These are phyloP conservation scores for Solenopsis fugax DNA, from an alignment of 1,140 invertebrate species.

Conservation along the genomic window DNA sequence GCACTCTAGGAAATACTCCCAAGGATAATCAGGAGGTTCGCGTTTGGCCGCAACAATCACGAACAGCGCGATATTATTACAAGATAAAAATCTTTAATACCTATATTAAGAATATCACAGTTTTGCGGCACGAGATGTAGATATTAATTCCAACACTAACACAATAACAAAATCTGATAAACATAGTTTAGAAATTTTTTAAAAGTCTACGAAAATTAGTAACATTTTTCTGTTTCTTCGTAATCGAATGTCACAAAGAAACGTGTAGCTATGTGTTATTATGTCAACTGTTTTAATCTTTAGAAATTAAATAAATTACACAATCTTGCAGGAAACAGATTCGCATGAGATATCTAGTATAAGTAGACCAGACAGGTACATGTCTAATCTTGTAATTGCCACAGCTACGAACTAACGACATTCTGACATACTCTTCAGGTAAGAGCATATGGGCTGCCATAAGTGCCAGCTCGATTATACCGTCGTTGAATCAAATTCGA, in stretches of 20 bases:
- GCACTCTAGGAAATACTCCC: constrained; percentile 12
- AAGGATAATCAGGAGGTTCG: constrained; percentile 70
- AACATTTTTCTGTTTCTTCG: background rate
- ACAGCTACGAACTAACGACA: constrained; percentile 57
- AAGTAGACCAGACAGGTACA: background rate
- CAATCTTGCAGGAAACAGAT: background rate
- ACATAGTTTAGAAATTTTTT: background rate
- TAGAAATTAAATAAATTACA: background rate
- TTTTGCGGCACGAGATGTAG: background rate
- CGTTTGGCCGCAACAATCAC: constrained; percentile 27
- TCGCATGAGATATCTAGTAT: background rate
- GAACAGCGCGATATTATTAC: constrained; percentile 18
- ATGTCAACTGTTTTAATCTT: background rate
- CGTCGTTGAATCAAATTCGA: constrained; percentile 53
- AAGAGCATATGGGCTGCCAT: background rate
- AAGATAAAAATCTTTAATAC: constrained; percentile 11
- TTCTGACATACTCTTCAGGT: constrained; percentile 48
- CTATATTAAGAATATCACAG: background rate
- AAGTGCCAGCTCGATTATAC: constrained; percentile 54
- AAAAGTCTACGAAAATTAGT: background rate
- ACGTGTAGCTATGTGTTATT: background rate
- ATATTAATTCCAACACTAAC: background rate
- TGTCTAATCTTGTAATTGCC: constrained; percentile 58
- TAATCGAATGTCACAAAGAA: background rate
- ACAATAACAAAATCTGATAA: background rate